These are phyloP conservation scores for Drosophila pseudotalamancana DNA, from an alignment of 2,888 invertebrate species.

Conservation along the genomic window DNA sequence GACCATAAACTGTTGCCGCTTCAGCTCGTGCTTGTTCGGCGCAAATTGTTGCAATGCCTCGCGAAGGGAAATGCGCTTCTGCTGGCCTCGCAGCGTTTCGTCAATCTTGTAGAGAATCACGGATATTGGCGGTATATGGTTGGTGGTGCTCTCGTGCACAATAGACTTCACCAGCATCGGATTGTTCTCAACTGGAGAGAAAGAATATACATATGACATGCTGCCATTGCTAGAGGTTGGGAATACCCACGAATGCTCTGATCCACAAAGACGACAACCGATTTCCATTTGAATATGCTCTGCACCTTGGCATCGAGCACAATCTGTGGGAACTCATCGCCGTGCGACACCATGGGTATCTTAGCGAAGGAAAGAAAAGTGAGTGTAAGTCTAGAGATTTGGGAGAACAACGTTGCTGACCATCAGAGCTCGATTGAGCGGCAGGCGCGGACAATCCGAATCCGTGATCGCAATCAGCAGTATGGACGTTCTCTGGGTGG, in stretches of 20 bases:
- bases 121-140: constrained; percentile 80
- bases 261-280: constrained; percentile 90
- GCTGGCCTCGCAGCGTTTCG: constrained; percentile 71
- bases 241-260: constrained; percentile 88
- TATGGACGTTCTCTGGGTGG: constrained; percentile 87
- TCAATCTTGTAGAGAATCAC: constrained; percentile 81
- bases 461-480: constrained; percentile 91
- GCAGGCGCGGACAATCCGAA: constrained; percentile 91
- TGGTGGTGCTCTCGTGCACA: constrained; percentile 78
- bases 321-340: constrained; percentile 91
- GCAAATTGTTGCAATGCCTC: constrained; percentile 71
- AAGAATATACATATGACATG: not conserved
- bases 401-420: constrained; percentile 64
- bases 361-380: constrained; percentile 23
- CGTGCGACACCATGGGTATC: constrained; percentile 88
- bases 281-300: constrained; percentile 89
- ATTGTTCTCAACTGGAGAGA: constrained; percentile 67
- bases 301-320: constrained; percentile 90
- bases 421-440: constrained; percentile 88
- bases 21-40: constrained; percentile 46
- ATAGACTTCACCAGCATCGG: constrained; percentile 79
- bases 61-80: constrained; percentile 71
- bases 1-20: constrained; percentile 78
- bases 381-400: too few species aligned
- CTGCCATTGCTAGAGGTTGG: not conserved